A percentile compares a stretch with the other conserved stretches of the same genome.
These are phyloP conservation scores for Toxonevra muliebris DNA, from an alignment of 2,888 invertebrate genomes.

Conservation along the genomic window DNA sequence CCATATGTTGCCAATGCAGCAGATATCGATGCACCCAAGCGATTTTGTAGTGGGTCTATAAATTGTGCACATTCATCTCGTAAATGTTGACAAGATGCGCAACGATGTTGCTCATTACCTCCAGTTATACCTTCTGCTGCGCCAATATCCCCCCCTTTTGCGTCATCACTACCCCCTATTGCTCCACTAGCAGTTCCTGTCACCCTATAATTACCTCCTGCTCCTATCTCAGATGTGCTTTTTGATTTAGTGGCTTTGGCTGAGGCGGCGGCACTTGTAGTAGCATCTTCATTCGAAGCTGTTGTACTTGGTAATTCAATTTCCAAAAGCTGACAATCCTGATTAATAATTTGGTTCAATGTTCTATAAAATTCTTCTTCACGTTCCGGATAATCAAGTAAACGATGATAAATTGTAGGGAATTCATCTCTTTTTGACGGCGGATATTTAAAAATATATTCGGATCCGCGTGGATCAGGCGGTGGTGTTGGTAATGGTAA, in stretches of 20 bases:
- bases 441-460: slow-evolving; percentile 56
- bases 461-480: slow-evolving; percentile 49
- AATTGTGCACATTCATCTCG: slow-evolving; percentile 58
- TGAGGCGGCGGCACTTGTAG: no score
- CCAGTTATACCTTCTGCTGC: slow-evolving; percentile 8
- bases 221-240: not conserved
- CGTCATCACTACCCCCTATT: no score
- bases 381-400: slow-evolving; percentile 51
- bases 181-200: slow-evolving; percentile 22
- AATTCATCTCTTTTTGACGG: slow-evolving; percentile 44
- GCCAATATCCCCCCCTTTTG: not conserved
- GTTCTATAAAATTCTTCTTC: slow-evolving; percentile 50
- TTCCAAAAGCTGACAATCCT: slow-evolving; percentile 44
- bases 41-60: slow-evolving; percentile 65
- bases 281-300: no score
- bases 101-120: slow-evolving; percentile 48
- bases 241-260: slow-evolving; percentile 26
- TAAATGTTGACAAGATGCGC: slow-evolving; percentile 52
- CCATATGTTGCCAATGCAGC: slow-evolving; percentile 71
- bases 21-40: slow-evolving; percentile 69
- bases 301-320: slow-evolving; percentile 28
- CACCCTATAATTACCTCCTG: no score
- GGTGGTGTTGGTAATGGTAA: slow-evolving; percentile 57
- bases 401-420: slow-evolving; percentile 48
- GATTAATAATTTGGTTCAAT: slow-evolving; percentile 51